Evolutionary conservation across 2,797 vertebrate genomes (phyloP).

Genomic region (Enteromius unitaeniatus): DNA sequence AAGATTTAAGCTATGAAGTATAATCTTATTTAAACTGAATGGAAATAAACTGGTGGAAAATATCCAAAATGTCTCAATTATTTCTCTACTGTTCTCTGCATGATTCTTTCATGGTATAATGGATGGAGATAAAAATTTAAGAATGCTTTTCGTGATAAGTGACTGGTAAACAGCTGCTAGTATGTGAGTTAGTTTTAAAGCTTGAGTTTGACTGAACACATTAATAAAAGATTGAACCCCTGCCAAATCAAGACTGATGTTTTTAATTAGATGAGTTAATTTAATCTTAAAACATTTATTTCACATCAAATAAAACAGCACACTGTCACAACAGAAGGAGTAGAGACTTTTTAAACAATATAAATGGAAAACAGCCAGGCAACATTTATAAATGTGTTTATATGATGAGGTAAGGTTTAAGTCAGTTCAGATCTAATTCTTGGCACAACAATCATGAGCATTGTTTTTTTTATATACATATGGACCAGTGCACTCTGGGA

Average conservation of each 20-base stretch:
- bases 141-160: not conserved
- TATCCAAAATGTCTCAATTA: conserved; percentile 55
- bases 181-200: not conserved
- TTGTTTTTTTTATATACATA: not conserved
- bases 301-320: conserved; percentile 24
- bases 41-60: conserved; percentile 75
- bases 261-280: not conserved
- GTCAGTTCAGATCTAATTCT: not conserved
- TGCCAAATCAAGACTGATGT: not conserved
- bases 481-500: not conserved
- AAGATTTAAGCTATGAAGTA: conserved; percentile 75
- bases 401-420: not conserved
- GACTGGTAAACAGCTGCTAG: not conserved
- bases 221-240: not conserved
- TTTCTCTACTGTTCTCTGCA: conserved; percentile 42
- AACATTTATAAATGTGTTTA: not conserved
- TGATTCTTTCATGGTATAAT: not conserved
- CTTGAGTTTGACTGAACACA: not conserved
- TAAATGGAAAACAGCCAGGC: not conserved
- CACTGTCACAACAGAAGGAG: not conserved
- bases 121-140: not conserved
- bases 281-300: conserved; percentile 29
- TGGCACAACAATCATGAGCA: not conserved
- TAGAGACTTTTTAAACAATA: not conserved
- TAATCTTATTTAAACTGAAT: conserved; percentile 81